Percentiles rank a stretch among this genome's conserved stretches.
phyloP scores from a whole-genome alignment of 1,140 invertebrate species.

The Aphelinus certus region DNA sequence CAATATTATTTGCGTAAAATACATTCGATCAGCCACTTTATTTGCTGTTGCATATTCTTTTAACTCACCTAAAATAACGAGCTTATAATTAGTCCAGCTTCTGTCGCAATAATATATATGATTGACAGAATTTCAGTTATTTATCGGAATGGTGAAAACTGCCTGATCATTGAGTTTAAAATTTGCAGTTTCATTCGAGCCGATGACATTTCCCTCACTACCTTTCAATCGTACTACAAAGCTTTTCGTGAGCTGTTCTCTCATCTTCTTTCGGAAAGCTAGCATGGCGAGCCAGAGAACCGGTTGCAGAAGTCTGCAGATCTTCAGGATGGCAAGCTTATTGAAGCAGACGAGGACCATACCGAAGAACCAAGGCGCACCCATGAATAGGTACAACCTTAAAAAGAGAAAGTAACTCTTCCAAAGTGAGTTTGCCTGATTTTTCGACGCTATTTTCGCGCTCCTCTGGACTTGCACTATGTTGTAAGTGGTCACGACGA shows the following conservation, averaged over 20 bases:
- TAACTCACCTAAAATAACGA: too few species aligned
- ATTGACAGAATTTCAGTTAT: not conserved
- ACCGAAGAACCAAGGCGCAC: constrained; percentile 58
- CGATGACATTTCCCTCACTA: not conserved
- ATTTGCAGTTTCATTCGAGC: not conserved
- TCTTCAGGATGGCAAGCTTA: constrained; percentile 48
- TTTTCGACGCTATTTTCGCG: constrained; percentile 49
- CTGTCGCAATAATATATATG: too few species aligned
- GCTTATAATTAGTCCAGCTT: too few species aligned
- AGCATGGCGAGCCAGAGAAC: constrained; percentile 52
- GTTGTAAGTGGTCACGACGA: constrained; percentile 51
- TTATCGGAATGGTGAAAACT: not conserved
- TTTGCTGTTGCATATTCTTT: too few species aligned
- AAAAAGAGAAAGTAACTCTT: constrained; percentile 54
- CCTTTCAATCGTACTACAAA: not conserved
- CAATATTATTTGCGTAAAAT: too few species aligned
- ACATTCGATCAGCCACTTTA: too few species aligned
- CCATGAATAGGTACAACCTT: constrained; percentile 55
- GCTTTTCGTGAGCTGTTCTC: constrained; percentile 22
- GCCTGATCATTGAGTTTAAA: not conserved
- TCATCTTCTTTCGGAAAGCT: constrained; percentile 32
- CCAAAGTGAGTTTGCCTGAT: constrained; percentile 43
- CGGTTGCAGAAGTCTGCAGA: constrained; percentile 53
- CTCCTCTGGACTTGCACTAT: constrained; percentile 50
- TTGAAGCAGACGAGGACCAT: constrained; percentile 50